These are phyloP conservation scores for Platalea minor DNA, from an alignment of 2,797 vertebrate species.

Conservation along the genomic window DNA sequence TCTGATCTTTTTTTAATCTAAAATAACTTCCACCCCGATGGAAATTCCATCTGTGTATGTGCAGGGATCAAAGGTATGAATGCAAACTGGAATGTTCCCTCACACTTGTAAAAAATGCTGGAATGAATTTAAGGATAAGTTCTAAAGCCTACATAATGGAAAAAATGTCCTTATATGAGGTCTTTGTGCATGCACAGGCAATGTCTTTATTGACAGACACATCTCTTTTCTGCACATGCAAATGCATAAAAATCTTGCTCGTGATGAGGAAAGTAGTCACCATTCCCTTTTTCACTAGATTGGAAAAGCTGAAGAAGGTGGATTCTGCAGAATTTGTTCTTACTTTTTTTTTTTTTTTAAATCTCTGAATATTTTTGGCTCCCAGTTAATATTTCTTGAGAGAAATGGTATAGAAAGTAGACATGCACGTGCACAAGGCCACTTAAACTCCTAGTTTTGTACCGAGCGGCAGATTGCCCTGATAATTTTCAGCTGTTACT, in stretches of 20 bases:
- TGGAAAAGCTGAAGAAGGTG: not conserved
- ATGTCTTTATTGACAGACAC: not conserved
- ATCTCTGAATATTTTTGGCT: not conserved
- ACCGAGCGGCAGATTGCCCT: not conserved
- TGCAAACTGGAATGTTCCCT: not conserved
- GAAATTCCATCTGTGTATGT: not conserved
- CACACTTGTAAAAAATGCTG: not conserved
- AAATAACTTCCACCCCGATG: not conserved
- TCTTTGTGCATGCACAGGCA: not conserved
- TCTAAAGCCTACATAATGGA: not conserved
- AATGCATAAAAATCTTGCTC: not conserved
- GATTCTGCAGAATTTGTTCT: not conserved
- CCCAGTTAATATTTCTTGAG: not conserved
- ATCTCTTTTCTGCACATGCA: not conserved
- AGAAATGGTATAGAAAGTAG: not conserved
- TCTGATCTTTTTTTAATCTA: not conserved
- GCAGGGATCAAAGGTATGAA: not conserved
- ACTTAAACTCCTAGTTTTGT: not conserved
- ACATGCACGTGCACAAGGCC: not conserved
- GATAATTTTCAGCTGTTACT: not conserved
- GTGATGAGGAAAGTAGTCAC: not conserved
- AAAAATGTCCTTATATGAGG: not conserved
- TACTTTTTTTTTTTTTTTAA: not conserved
- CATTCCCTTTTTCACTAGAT: not conserved
- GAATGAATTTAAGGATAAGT: not conserved